phyloP scores from a whole-genome alignment of 2,113 vertebrate species.

The Caloenas nicobarica region DNA sequence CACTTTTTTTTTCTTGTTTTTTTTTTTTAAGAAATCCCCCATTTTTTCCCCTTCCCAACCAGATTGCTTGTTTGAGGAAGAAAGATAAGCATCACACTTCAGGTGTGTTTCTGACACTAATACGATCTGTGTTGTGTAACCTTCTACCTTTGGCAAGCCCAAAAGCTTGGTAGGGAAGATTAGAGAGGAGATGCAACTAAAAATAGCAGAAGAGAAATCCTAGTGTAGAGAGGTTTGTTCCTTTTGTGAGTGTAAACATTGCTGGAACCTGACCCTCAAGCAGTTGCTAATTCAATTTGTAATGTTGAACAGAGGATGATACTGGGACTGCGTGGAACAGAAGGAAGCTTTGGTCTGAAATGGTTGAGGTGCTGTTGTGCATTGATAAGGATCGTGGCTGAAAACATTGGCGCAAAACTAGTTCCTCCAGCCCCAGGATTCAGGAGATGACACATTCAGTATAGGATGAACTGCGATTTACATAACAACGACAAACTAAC shows the following conservation, averaged over 20 bases:
- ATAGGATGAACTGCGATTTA: too few species aligned
- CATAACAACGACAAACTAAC: too few species aligned
- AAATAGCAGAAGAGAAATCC: background rate
- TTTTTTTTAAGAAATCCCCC: background rate
- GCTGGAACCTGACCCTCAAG: background rate
- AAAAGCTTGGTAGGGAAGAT: background rate
- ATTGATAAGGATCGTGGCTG: too few species aligned
- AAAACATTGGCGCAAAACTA: too few species aligned
- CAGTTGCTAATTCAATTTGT: fast-evolving
- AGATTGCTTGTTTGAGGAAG: background rate
- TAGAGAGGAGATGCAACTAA: background rate
- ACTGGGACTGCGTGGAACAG: background rate
- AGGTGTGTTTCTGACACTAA: background rate
- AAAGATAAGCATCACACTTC: background rate
- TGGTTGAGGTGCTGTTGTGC: too few species aligned
- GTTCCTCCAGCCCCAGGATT: too few species aligned
- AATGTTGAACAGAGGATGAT: background rate
- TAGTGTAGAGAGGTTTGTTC: background rate
- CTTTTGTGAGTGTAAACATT: background rate
- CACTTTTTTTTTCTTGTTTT: too few species aligned
- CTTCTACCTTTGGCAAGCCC: fast-evolving
- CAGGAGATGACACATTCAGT: too few species aligned
- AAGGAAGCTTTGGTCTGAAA: background rate
- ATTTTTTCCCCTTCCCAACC: background rate
- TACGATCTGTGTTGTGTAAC: background rate